Conservation (phyloP, 2,113 vertebrate species). For the Tetraodon nigroviridis region DNA sequence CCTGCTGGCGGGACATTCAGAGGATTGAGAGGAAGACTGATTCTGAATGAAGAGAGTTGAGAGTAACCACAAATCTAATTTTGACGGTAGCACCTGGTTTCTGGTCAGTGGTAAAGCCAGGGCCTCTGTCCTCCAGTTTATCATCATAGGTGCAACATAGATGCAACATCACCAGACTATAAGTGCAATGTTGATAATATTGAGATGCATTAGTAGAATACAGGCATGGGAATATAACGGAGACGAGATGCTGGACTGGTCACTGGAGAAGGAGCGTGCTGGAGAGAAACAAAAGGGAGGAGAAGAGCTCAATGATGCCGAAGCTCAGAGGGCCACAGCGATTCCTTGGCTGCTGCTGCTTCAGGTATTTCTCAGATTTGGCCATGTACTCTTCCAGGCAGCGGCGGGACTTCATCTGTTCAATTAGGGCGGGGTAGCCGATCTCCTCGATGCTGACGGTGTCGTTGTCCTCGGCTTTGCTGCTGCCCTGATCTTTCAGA, state of each 20-base stretch:
- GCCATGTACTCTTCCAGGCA: conserved; percentile 66
- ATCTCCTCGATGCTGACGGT: conserved; percentile 69
- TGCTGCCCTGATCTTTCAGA: conserved; percentile 32
- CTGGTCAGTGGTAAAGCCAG: not conserved
- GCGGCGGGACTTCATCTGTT: conserved; percentile 61
- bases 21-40: not conserved
- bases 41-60: too few species aligned
- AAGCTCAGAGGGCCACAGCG: conserved; percentile 21
- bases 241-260: conserved; percentile 19
- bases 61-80: not conserved
- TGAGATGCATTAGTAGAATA: not conserved
- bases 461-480: conserved; percentile 36
- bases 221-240: conserved; percentile 23
- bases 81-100: not conserved
- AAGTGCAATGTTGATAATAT: not conserved
- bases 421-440: conserved; percentile 66
- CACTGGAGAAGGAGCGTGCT: conserved; percentile 68
- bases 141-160: not conserved
- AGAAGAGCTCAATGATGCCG: conserved; percentile 43
- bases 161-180: not conserved
- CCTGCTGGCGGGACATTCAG: not conserved
- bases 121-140: not conserved
- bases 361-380: conserved; percentile 56
- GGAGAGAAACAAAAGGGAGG: conserved; percentile 50
- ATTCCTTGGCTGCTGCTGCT: conserved; percentile 38